Base-by-base conservation (phyloP, 2,797 vertebrate genomes). In the Parauchenoglanis ngamensis region DNA sequence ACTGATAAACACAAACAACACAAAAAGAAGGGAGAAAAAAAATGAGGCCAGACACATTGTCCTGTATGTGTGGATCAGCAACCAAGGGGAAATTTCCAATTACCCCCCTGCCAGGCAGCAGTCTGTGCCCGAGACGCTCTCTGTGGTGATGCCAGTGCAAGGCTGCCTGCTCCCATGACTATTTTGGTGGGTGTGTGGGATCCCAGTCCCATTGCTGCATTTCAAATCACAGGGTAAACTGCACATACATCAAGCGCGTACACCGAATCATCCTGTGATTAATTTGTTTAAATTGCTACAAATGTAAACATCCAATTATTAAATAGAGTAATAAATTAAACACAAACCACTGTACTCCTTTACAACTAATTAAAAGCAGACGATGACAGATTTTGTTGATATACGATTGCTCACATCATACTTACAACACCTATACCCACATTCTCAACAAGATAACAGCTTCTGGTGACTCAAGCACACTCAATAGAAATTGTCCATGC, bases 61-160 rank as follows among this genome's bases (percentile, higher is more conserved):
- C 75, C 49, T 77, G 52, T 31, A 77, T 77, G 49, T 79, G 67
- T 67, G 54, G 52, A 76, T 65, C 25, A 89, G 88, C 81, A 86
- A 81, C 84, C 88, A 86, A 86, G 75, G 70, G 52, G 72, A 89
- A 83, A 88, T 88, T 88, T 90, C 75, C 88, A 89, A 89, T 90
- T 89, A 90, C 70, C 82, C 87, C 78, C 88, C 88, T 68, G 85
- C 85, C 65, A 85, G 28, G 87, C 35, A 84, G 77, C 86, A 87
- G 65, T 87, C 90, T 88, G 90, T 85, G 88, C 81, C 76, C 28
- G 25, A 88, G 68, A 85, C 35, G 4, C 65, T 61, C 65, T 84
- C 75, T 54, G n/a, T 54, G 49, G 75, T 54, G 52, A 77, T 77
- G 49, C n/a, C 25, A 52, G n/a, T 15, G 54, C 15, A 54, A 54